phyloP scores from a whole-genome alignment of 2,113 vertebrate species.

The Gila orcuttii region DNA sequence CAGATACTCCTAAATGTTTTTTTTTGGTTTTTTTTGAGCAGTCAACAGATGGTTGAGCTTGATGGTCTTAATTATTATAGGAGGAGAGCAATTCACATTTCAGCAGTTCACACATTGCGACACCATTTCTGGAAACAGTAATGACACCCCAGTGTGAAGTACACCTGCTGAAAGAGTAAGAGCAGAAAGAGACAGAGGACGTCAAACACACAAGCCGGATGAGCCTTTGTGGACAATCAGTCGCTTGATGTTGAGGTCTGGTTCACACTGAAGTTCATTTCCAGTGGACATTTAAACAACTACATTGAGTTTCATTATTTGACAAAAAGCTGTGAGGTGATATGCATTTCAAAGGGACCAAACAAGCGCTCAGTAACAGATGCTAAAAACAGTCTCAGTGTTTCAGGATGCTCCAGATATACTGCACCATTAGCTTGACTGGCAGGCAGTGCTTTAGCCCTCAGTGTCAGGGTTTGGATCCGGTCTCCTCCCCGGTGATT shows the following conservation, averaged over 20 bases:
- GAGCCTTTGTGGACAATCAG: neutral
- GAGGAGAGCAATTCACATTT: neutral
- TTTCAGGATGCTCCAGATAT: neutral
- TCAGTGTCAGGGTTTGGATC: conserved; percentile 19
- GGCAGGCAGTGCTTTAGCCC: conserved; percentile 19
- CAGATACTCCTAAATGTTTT: neutral
- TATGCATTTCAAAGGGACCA: neutral
- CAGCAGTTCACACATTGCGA: neutral
- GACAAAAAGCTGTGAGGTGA: neutral
- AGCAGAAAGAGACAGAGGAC: neutral
- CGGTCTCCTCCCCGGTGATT: conserved; percentile 40
- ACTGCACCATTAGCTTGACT: conserved; percentile 6
- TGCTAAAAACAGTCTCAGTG: conserved; percentile 10
- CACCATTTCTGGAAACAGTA: neutral
- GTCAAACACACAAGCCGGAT: too few species aligned
- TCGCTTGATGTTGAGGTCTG: neutral
- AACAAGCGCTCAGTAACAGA: neutral
- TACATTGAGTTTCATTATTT: neutral
- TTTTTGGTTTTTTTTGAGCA: neutral
- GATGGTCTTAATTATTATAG: conserved; percentile 16
- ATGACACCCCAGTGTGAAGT: neutral
- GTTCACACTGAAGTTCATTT: neutral
- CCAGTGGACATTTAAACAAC: neutral
- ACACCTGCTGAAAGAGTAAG: neutral
- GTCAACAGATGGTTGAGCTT: conserved; percentile 31